A percentile compares a stretch with the other conserved stretches of the same genome.
These are phyloP conservation scores for Pimephales promelas DNA, from an alignment of 2,113 vertebrate genomes.

Conservation along the genomic window DNA sequence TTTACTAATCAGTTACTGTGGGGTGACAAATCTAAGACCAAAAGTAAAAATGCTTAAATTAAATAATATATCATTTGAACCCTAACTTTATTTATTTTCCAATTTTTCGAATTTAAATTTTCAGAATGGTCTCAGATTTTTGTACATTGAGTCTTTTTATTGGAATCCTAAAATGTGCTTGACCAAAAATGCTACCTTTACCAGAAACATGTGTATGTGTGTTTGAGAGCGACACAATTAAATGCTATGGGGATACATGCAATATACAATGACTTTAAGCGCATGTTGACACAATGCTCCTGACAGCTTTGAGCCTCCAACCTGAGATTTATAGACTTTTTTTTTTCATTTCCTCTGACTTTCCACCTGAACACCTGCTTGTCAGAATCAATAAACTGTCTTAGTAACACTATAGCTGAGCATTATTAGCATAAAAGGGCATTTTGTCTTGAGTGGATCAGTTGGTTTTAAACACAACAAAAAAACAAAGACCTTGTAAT, in stretches of 20 bases:
- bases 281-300: background rate
- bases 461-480: background rate
- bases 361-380: background rate
- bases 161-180: background rate
- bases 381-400: background rate
- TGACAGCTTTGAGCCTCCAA: background rate
- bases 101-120: background rate
- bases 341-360: background rate
- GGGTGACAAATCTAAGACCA: too few relatives aligned
- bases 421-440: slow-evolving; percentile 25
- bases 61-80: background rate
- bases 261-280: background rate
- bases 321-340: background rate
- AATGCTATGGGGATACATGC: background rate
- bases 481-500: slow-evolving; percentile 5
- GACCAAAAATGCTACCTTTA: background rate
- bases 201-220: background rate
- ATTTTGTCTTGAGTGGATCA: slow-evolving; percentile 7
- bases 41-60: too few relatives aligned
- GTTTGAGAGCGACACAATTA: background rate
- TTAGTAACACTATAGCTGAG: background rate
- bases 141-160: background rate
- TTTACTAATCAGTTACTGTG: too few relatives aligned
- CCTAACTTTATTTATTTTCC: background rate
- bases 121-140: background rate